Percentiles rank a stretch among this genome's conserved stretches.
phyloP scores from a whole-genome alignment of 2,113 vertebrate genomes.

The Tachysurus vachellii region DNA sequence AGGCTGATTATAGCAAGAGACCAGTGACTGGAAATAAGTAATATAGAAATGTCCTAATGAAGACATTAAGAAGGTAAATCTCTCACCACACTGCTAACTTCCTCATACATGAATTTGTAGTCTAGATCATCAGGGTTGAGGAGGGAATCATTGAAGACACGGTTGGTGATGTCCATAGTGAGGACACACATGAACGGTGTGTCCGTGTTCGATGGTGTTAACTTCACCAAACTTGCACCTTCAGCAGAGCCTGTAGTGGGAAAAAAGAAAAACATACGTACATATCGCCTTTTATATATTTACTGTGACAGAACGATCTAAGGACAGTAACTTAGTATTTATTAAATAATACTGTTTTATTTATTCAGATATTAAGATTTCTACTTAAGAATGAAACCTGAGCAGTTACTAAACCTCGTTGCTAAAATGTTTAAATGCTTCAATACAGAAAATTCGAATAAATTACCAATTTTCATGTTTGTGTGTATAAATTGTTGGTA shows the following conservation, averaged over 20 bases:
- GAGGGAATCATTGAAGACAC: constrained; percentile 37
- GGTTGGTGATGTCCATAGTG: constrained; percentile 58
- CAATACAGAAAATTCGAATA: background rate
- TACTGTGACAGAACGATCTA: background rate
- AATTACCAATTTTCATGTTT: background rate
- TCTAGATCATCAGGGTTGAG: constrained; percentile 5
- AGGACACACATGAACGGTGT: background rate
- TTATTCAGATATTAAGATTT: background rate
- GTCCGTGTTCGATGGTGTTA: background rate
- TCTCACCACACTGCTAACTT: constrained; percentile 56
- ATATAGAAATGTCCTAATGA: background rate
- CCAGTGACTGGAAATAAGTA: background rate
- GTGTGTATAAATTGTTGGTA: background rate
- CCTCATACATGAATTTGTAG: constrained; percentile 29
- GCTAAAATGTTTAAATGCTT: background rate
- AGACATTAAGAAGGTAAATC: background rate
- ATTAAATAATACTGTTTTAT: background rate
- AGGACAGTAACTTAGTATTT: background rate
- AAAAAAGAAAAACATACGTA: background rate
- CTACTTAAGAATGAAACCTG: background rate
- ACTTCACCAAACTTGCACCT: background rate
- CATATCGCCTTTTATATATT: background rate
- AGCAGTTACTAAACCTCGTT: background rate
- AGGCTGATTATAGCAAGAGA: too few relatives aligned
- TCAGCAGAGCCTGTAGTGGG: background rate